Evolutionary conservation across 1,140 invertebrate genomes (phyloP), one percentile per base, ranked within the genome.

Genomic region (Drosophila eugracilis): DNA sequence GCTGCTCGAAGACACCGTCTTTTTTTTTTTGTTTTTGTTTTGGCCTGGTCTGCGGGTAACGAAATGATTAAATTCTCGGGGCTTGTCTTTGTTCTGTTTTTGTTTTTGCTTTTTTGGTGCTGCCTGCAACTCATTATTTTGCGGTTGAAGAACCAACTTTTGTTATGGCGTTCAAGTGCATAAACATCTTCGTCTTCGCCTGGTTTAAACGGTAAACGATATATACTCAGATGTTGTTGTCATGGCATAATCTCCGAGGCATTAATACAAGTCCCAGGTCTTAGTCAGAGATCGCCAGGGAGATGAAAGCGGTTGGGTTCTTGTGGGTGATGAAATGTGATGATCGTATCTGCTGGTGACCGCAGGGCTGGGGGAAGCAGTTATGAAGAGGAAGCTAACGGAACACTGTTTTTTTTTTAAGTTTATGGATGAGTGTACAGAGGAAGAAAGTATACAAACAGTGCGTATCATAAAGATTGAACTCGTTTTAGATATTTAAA

Each of bases 121-220:
- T 58, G 58, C 49, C 49, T 59, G 75, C 75, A 83, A 63, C 78
- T 83, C 79, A 84, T 83, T 83, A 80, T 80, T 86, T 77, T 86
- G 80, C 81, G 80, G 81, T 85, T 77, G 80, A 80, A 69, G 73
- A 85, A 67, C 50, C 69, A 59, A 65, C 72, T 80, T 80, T 75
- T 60, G 78, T 71, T 77, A 32, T 50, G 67, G 55, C 81, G 60
- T 80, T 80, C 72, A 86, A 86, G 80, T 86, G 81, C 80, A 86
- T 86, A 85, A 85, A 80, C 84, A 86, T 75, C 77, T 55, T 70
- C 34, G 47, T 60, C 22, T 45, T 30, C 37, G 44, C 62, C 49
- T 57, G 44, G 44, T 34, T 70, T 62, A 73, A 86, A 86, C 81
- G 77, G 81, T 88, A 88, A 88, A 81, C 66, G 69, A 80, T 81